phyloP scores from a whole-genome alignment of 2,888 invertebrate species.

The Eupithecia subfuscata region DNA sequence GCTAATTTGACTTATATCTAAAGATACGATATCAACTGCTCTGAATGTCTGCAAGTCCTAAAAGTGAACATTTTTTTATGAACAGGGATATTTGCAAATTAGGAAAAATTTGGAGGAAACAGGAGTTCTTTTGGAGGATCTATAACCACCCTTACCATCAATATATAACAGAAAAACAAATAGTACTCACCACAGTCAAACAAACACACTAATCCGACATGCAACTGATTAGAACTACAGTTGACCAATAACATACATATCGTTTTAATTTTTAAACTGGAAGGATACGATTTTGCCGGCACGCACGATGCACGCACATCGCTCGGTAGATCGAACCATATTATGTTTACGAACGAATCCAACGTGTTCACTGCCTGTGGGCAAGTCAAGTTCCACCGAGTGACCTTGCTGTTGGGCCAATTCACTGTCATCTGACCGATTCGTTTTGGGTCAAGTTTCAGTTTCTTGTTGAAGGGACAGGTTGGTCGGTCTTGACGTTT shows the following conservation, averaged over 20 bases:
- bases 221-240: constrained; percentile 20
- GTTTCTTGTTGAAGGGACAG: constrained; percentile 27
- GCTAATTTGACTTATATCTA: not conserved
- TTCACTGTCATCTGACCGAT: constrained; percentile 34
- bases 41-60: not conserved
- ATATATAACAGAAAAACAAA: constrained; percentile 5
- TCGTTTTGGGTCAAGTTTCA: constrained; percentile 36
- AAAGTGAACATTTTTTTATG: not conserved
- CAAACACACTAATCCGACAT: constrained; percentile 26
- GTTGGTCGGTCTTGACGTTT: constrained; percentile 5
- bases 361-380: constrained; percentile 20
- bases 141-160: not conserved
- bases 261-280: constrained; percentile 28
- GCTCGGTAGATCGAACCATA: constrained; percentile 27
- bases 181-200: constrained; percentile 28
- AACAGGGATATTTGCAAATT: not conserved
- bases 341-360: constrained; percentile 31
- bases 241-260: constrained; percentile 20
- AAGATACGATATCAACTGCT: too few species aligned
- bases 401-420: constrained; percentile 36
- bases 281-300: constrained; percentile 29
- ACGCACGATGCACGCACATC: constrained; percentile 34
- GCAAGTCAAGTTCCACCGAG: constrained; percentile 27
- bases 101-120: not conserved
- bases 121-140: not conserved